These are phyloP conservation scores for Jaculus jaculus DNA, from an alignment of 2,113 vertebrate species.

Conservation along the genomic window DNA sequence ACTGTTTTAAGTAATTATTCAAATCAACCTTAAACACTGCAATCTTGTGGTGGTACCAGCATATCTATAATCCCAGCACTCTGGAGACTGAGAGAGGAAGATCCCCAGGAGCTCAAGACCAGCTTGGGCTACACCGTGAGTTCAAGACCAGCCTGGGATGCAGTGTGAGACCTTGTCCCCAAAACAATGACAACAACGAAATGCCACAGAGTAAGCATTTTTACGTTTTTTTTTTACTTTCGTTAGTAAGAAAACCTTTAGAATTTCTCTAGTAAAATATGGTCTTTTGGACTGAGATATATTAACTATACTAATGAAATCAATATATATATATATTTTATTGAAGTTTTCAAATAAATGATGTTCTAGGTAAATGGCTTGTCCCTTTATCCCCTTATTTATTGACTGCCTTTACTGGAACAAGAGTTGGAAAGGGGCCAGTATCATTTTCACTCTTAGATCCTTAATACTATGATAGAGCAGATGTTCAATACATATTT, in stretches of 20 bases:
- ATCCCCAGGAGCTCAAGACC: neutral
- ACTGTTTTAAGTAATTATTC: neutral
- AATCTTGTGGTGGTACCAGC: neutral
- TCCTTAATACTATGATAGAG: neutral
- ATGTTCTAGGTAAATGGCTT: neutral
- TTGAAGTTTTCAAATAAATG: constrained; percentile 14
- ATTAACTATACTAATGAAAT: neutral
- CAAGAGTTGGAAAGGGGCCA: neutral
- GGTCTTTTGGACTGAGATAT: neutral
- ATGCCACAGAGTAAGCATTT: neutral
- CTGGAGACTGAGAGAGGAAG: neutral
- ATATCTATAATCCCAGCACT: neutral
- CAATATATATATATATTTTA: neutral
- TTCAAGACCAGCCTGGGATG: neutral
- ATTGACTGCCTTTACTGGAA: neutral
- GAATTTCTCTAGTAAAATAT: neutral
- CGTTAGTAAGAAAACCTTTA: constrained; percentile 19
- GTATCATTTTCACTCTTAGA: neutral
- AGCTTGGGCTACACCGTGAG: neutral
- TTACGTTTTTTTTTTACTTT: neutral
- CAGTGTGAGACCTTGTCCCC: neutral
- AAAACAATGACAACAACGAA: neutral
- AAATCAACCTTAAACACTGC: neutral
- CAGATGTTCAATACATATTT: constrained; percentile 65
- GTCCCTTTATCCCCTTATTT: neutral